Conservation (phyloP, 2,888 invertebrate species). For the Azorinus chamasolen region DNA sequence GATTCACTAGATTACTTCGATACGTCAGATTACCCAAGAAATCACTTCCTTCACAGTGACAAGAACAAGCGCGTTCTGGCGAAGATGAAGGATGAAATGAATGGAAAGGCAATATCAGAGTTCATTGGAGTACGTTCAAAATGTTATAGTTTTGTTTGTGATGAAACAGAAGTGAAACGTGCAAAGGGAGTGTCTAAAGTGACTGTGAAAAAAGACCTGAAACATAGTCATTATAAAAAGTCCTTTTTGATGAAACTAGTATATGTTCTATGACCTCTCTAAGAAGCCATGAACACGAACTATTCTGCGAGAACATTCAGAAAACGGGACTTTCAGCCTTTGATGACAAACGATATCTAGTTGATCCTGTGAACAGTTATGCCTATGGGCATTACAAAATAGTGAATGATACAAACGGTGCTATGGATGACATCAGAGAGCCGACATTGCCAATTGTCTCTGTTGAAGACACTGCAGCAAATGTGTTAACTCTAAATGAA, state of each 20-base stretch:
- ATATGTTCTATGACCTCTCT: slow-evolving; percentile 49
- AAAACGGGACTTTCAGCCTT: slow-evolving; percentile 56
- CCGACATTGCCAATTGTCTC: neutral
- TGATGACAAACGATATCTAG: slow-evolving; percentile 59
- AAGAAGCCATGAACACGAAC: slow-evolving; percentile 48
- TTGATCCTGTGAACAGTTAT: slow-evolving; percentile 43
- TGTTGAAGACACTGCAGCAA: neutral
- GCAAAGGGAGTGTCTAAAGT: slow-evolving; percentile 59
- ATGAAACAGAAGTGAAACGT: slow-evolving; percentile 46
- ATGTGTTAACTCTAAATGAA: too few relatives aligned
- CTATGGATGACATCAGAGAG: neutral
- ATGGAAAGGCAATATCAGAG: slow-evolving; percentile 71
- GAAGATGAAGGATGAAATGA: slow-evolving; percentile 81
- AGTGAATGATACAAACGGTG: too few relatives aligned
- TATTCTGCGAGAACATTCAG: slow-evolving; percentile 47
- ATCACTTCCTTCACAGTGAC: slow-evolving; percentile 64
- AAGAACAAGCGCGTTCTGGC: slow-evolving; percentile 80
- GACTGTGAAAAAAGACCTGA: slow-evolving; percentile 50
- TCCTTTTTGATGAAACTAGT: slow-evolving; percentile 45
- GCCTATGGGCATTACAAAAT: slow-evolving; percentile 62
- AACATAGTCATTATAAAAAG: slow-evolving; percentile 52
- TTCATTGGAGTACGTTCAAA: slow-evolving; percentile 70
- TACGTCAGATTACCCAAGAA: slow-evolving; percentile 75
- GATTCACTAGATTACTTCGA: slow-evolving; percentile 28
- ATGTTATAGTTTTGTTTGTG: slow-evolving; percentile 39